Percentiles rank a stretch among this genome's conserved stretches.
Evolutionary conservation across 1,140 invertebrate species (phyloP).

Genomic region (Drosophila varians): DNA sequence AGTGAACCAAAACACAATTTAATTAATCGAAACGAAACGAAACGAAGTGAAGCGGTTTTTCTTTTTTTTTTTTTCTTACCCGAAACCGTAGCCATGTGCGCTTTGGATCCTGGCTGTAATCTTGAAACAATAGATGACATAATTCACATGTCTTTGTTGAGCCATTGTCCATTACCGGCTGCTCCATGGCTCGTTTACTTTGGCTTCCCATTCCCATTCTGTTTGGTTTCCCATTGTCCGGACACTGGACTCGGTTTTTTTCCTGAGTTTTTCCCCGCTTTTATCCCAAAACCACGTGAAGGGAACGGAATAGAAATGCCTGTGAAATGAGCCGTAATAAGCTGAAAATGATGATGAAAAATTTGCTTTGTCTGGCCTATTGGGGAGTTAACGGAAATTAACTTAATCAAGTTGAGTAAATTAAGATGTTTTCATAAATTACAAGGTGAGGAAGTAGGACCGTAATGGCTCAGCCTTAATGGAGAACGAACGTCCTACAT

Average conservation of each 20-base stretch:
- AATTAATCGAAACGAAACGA: constrained; percentile 58
- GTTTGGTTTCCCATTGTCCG: constrained; percentile 20
- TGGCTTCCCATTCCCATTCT: constrained; percentile 52
- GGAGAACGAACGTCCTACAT: not conserved
- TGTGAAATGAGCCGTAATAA: constrained; percentile 72
- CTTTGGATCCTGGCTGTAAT: constrained; percentile 33
- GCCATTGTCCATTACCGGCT: constrained; percentile 37
- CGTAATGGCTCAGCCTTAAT: no score
- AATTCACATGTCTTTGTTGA: constrained; percentile 41
- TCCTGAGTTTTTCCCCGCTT: not conserved
- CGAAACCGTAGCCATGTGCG: constrained; percentile 6
- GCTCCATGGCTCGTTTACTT: constrained; percentile 59
- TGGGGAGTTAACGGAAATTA: constrained; percentile 26
- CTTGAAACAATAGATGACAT: constrained; percentile 47
- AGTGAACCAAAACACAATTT: constrained; percentile 52
- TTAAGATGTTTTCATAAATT: constrained; percentile 8
- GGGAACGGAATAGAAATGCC: constrained; percentile 31
- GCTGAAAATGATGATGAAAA: constrained; percentile 44
- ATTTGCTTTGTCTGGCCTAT: constrained; percentile 37
- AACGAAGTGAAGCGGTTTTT: not conserved
- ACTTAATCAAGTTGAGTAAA: constrained; percentile 31
- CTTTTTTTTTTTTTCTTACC: not conserved
- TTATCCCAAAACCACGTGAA: not conserved
- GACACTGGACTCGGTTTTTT: constrained; percentile 15
- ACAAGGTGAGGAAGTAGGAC: not conserved